Evolutionary conservation across 2,888 invertebrate species (phyloP), one percentile per base, ranked within the genome.

Genomic region (Ephialtes manifestator): DNA sequence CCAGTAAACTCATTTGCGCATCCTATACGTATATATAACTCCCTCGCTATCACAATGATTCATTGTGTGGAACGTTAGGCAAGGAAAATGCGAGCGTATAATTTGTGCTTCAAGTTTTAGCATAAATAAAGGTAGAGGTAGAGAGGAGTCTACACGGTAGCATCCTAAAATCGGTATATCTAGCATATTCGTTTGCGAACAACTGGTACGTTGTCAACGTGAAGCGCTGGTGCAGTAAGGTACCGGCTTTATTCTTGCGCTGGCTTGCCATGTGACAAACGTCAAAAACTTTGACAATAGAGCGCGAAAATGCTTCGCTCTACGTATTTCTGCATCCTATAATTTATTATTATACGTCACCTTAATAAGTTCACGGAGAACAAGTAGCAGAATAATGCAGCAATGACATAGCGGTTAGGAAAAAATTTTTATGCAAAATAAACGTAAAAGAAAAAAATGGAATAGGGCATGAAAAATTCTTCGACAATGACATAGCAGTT

Each of bases 241-340:
- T 20, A n/a, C 51, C 11, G 24, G 31, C 48, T 10, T 60, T 13
- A 35, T 58, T 75, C 77, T 63, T 63, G 13, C 39, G 53, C 15
- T 65, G 72, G 31, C 51, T 68, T 68, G 31, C 65, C 67, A 63
- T 74, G 79, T 76, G 31, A 70, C 63, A 35, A 10, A 46, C 86
- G 82, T 87, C 86, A 86, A 78, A 87, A 90, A 90, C 83, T 89
- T 89, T 87, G 67, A 88, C 87, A 89, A 89, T 89, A 72, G 83
- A 43, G 15, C 58, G 20, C 58, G 68, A 46, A 83, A 84, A 83
- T 79, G 60, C 31, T 60, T 76, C 70, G 39, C 70, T 60, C 18
- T 43, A 53, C 28, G 65, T 51, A 18, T 20, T 51, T 39, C 31
- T 1, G 13, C 2, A 24, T 18, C n/a, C 11, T 8, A 46, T 48